A percentile compares a stretch with the other conserved stretches of the same genome.
phyloP scores from a whole-genome alignment of 2,797 vertebrate genomes.

The Myotis vivesi region DNA sequence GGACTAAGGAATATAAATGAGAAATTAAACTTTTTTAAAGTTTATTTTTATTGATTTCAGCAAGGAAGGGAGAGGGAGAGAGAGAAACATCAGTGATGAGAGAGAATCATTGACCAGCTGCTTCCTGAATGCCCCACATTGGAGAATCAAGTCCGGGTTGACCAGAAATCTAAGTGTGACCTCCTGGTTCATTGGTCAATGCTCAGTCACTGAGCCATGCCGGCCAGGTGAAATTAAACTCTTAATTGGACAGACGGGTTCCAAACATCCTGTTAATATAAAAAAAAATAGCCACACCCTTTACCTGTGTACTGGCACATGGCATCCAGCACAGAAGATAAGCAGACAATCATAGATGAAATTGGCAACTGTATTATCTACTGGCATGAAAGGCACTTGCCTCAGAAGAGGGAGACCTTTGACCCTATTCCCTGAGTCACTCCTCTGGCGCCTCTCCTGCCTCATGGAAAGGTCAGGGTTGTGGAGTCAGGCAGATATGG shows the following conservation, averaged over 20 bases:
- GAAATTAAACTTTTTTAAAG: not conserved
- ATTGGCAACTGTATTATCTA: not conserved
- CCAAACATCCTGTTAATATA: not conserved
- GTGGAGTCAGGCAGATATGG: not conserved
- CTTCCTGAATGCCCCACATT: no score
- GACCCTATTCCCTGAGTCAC: constrained; percentile 52
- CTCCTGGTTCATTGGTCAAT: no score
- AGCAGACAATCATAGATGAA: not conserved
- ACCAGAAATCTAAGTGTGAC: no score
- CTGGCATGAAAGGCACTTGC: not conserved
- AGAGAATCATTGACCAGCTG: no score
- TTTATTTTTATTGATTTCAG: no score
- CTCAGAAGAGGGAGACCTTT: constrained; percentile 30
- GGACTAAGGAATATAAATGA: constrained; percentile 5
- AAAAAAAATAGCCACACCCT: not conserved
- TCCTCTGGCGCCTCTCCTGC: constrained; percentile 6
- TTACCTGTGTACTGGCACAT: not conserved
- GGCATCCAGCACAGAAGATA: not conserved
- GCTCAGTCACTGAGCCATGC: no score
- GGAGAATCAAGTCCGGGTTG: no score
- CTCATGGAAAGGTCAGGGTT: constrained; percentile 18
- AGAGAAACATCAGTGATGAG: no score
- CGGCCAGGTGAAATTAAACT: not conserved
- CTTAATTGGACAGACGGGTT: not conserved
- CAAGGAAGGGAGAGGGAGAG: no score